Evolutionary conservation across 2,888 invertebrate genomes (phyloP).

Genomic region (Chouioia cunea): DNA sequence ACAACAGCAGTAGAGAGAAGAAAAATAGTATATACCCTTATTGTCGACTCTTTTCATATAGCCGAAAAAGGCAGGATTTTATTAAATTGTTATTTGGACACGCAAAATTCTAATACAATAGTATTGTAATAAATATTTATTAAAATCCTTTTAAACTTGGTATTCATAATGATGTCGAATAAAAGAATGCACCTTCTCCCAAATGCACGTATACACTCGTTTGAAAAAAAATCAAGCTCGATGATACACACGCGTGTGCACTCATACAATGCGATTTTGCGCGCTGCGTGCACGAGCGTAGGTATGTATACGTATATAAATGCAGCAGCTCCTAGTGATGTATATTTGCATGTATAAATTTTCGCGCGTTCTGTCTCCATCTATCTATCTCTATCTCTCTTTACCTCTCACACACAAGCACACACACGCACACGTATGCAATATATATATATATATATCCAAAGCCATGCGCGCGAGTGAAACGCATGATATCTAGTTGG

Average conservation of each 20-base stretch:
- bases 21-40: too few relatives aligned
- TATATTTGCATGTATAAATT: conserved; percentile 14
- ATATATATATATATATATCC: background rate
- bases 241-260: conserved; percentile 17
- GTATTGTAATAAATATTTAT: too few relatives aligned
- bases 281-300: conserved; percentile 44
- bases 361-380: background rate
- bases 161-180: too few relatives aligned
- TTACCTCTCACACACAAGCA: too few relatives aligned
- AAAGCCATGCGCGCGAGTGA: too few relatives aligned
- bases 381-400: too few relatives aligned
- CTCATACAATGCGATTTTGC: conserved; percentile 35
- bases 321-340: conserved; percentile 17
- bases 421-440: background rate
- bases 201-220: conserved; percentile 6
- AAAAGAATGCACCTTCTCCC: conserved; percentile 32
- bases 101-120: too few relatives aligned
- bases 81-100: too few relatives aligned
- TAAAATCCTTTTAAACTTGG: too few relatives aligned
- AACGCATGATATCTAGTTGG: background rate
- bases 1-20: background rate
- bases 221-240: conserved; percentile 20
- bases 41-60: too few relatives aligned
- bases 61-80: too few relatives aligned
- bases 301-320: conserved; percentile 42